Percentiles rank a stretch among this genome's conserved stretches.
These are phyloP conservation scores for Sapayoa aenigma DNA, from an alignment of 2,113 vertebrate species.

Conservation along the genomic window DNA sequence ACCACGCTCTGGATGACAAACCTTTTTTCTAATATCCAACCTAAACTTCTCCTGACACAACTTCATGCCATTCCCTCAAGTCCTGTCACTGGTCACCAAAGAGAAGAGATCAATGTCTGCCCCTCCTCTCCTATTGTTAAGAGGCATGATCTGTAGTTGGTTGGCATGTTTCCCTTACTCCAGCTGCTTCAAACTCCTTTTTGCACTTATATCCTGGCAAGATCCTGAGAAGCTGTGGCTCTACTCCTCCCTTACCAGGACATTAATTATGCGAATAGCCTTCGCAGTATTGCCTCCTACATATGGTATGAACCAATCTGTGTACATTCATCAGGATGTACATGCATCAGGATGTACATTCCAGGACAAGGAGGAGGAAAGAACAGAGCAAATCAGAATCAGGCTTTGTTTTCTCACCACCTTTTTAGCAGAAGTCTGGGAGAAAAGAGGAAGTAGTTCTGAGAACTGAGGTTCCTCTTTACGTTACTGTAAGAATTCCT, in stretches of 20 bases:
- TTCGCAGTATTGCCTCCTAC: not conserved
- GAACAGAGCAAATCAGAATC: not conserved
- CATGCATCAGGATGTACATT: not conserved
- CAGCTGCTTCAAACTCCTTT: not conserved
- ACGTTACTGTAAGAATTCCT: not conserved
- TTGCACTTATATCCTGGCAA: not conserved
- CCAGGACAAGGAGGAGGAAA: not conserved
- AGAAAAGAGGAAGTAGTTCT: slow-evolving; percentile 8
- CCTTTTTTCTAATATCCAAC: not conserved
- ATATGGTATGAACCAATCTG: fast-evolving
- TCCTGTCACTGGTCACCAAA: not conserved
- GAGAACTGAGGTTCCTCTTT: slow-evolving; percentile 6
- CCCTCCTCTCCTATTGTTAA: not conserved
- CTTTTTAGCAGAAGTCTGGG: not conserved
- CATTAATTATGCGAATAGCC: not conserved
- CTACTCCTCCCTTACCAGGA: not conserved
- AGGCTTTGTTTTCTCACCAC: not conserved
- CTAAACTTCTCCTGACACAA: not conserved
- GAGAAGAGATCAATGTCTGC: not conserved
- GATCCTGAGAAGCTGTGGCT: not conserved
- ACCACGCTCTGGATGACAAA: not conserved
- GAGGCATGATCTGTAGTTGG: not conserved
- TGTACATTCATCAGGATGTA: not conserved
- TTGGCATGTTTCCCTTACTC: not conserved
- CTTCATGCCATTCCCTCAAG: not conserved